Percentiles rank a stretch among this genome's conserved stretches.
Conservation (phyloP, 2,797 vertebrate species). For the Knipowitschia caucasica region DNA sequence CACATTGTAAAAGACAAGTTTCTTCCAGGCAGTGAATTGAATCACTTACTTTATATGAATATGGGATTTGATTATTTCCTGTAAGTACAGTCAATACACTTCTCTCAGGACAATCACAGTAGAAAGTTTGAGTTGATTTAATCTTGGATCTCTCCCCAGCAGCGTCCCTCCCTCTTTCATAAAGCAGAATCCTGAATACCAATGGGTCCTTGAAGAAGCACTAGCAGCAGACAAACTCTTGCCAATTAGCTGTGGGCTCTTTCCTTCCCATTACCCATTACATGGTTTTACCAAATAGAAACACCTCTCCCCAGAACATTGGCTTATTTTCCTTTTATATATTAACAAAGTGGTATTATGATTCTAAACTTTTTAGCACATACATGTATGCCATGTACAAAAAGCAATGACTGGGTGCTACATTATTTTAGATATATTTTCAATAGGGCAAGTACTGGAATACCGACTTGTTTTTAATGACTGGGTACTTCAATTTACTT, state of each 20-base stretch:
- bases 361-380: constrained; percentile 71
- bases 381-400: constrained; percentile 36
- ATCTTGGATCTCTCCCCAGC: constrained; percentile 55
- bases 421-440: constrained; percentile 54
- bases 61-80: too few relatives aligned
- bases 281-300: constrained; percentile 60
- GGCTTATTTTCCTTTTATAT: constrained; percentile 67
- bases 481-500: constrained; percentile 42
- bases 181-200: constrained; percentile 67
- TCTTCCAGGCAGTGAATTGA: too few relatives aligned
- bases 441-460: constrained; percentile 55
- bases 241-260: constrained; percentile 73
- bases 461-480: constrained; percentile 61
- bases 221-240: constrained; percentile 62
- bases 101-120: constrained; percentile 49
- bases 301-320: constrained; percentile 58
- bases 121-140: constrained; percentile 57
- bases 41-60: too few relatives aligned
- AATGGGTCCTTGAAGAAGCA: constrained; percentile 68
- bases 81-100: too few relatives aligned
- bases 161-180: constrained; percentile 62
- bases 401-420: constrained; percentile 56
- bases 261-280: constrained; percentile 56
- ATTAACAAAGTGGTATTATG: constrained; percentile 70
- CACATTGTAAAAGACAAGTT: too few relatives aligned